These are phyloP conservation scores for Nemotelus pantherinus DNA, from an alignment of 2,888 invertebrate genomes.

Conservation along the genomic window DNA sequence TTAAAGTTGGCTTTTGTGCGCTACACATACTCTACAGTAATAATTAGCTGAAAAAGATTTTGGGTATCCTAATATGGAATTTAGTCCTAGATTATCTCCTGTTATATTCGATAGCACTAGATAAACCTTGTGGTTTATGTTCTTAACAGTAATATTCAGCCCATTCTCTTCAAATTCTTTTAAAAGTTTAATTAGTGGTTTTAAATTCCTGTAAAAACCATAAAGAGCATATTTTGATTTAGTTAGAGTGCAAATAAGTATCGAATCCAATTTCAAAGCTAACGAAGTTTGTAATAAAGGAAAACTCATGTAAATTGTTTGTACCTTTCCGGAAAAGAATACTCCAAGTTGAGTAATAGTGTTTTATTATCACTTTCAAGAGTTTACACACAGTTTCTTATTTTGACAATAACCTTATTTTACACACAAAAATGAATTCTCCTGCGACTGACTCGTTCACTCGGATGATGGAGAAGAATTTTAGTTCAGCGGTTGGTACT, in stretches of 20 bases:
- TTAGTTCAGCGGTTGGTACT: too few relatives aligned
- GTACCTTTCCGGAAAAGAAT: too few relatives aligned
- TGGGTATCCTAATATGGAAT: conserved; percentile 51
- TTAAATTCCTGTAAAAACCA: conserved; percentile 31
- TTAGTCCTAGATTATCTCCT: conserved; percentile 52
- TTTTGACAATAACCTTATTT: too few relatives aligned
- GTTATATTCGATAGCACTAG: conserved; percentile 48
- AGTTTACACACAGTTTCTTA: too few relatives aligned
- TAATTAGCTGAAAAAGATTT: conserved; percentile 51
- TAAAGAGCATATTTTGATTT: conserved; percentile 11
- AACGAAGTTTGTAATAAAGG: conserved; percentile 36
- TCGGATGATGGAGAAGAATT: too few relatives aligned
- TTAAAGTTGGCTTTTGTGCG: neutral
- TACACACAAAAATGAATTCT: too few relatives aligned
- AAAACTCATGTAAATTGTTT: conserved; percentile 28
- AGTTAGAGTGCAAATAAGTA: conserved; percentile 36
- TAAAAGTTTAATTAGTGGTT: conserved; percentile 15
- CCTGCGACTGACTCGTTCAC: too few relatives aligned
- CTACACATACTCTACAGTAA: conserved; percentile 45
- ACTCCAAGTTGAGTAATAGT: too few relatives aligned
- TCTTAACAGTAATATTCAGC: neutral
- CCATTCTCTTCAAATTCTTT: conserved; percentile 45
- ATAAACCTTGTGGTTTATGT: conserved; percentile 39
- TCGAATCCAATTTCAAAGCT: conserved; percentile 45
- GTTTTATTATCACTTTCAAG: too few relatives aligned